Conservation (phyloP, 2,113 vertebrate genomes). For the Leptocoma aspasia region DNA sequence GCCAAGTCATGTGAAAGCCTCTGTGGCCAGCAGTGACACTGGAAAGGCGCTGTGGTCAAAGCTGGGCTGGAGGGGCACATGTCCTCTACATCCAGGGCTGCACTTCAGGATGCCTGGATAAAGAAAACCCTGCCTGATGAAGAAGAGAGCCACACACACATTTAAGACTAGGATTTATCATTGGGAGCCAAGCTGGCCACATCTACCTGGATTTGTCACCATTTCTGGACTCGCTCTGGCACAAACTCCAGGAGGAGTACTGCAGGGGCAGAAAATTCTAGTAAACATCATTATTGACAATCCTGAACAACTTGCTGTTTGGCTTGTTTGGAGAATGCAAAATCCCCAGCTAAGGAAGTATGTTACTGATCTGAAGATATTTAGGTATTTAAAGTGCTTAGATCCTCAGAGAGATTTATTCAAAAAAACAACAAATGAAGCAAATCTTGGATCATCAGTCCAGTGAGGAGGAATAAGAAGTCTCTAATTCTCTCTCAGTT, state of each 20-base stretch:
- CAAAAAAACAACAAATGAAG: neutral
- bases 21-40: neutral
- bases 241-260: neutral
- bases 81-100: accelerated
- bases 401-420: neutral
- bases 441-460: neutral
- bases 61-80: neutral
- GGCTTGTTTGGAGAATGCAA: neutral
- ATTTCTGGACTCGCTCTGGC: neutral
- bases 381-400: neutral
- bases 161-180: neutral
- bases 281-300: neutral
- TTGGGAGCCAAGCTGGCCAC: neutral
- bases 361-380: neutral
- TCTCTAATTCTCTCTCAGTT: neutral
- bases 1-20: neutral
- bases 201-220: neutral
- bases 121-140: neutral
- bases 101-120: neutral
- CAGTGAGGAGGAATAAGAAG: neutral
- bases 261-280: neutral
- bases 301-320: neutral
- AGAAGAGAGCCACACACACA: neutral
- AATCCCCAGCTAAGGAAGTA: neutral
- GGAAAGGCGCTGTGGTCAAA: neutral